Base-by-base conservation (phyloP, 1,140 invertebrate genomes). In the Pseudomyrmex dendroicus region DNA sequence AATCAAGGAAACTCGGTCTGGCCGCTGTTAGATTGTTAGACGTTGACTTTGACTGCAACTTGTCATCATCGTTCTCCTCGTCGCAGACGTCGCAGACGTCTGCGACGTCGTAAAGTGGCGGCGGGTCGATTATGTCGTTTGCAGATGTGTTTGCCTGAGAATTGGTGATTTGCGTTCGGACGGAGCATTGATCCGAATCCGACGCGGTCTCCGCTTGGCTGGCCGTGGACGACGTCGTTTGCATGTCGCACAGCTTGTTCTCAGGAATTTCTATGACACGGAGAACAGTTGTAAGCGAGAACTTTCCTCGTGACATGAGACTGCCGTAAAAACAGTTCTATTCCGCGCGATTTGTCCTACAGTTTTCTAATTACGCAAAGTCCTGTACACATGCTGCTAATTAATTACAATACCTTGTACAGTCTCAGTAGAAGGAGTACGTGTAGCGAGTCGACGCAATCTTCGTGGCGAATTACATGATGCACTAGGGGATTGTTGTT, bases 401-500 rank as follows among this genome's bases (percentile, higher is more conserved):
- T 59, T 48, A 61, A 12, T 78, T 59, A 44, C 9, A n/a, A 46
- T 85, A 94, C 93, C 91, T 82, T 91, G 89, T 59, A 93, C 91
- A 35, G 74, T 90, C 68, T 94, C 93, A 22, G 89, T 84, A 61
- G 76, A 94, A 59, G 90, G 92, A 77, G 91, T 95, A 85, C 91
- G 91, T 78, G 90, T 93, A 68, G 89, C 90, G 72, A 89, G 92
- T 89, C 90, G 93, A 78, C 95, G 93, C 17, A 95, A 94, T 89
- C 95, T 95, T 89, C 96, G 92, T 0, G 96, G 96, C 0, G 96
- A 96, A 80, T 90, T 93, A 64, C 89, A 92, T 0, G 96, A 94
- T 25, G 95, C 95, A 8, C 88, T 90, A 10, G 96, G 95, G 10
- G 96, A 95, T 82, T 95, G 94, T 70, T 87, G 91, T 15, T 88